Evolutionary conservation across 1,140 invertebrate species (phyloP).

Genomic region (Calephelis nemesis): DNA sequence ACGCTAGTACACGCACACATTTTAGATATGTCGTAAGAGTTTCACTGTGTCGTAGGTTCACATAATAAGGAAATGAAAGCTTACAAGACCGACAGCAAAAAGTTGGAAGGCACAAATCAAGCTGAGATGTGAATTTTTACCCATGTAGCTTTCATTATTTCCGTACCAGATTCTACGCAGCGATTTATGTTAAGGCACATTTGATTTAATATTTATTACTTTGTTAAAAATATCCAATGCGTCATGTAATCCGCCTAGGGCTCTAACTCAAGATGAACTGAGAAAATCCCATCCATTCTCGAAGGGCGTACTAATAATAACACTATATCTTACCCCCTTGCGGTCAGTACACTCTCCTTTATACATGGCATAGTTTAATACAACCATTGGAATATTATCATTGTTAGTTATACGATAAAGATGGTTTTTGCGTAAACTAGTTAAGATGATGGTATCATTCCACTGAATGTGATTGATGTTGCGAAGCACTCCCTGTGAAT

Average conservation of each 20-base stretch:
- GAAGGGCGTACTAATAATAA: constrained; percentile 38
- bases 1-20: too few species aligned
- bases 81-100: too few species aligned
- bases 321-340: constrained; percentile 39
- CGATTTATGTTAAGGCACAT: too few species aligned
- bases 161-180: too few species aligned
- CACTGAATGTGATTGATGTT: constrained; percentile 9
- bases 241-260: constrained; percentile 11
- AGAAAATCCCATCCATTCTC: constrained; percentile 35
- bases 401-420: neutral
- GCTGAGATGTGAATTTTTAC: too few species aligned
- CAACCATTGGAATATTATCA: neutral
- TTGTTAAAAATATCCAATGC: constrained; percentile 8
- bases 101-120: too few species aligned
- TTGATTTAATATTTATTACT: neutral
- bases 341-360: constrained; percentile 30
- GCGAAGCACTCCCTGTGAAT: constrained; percentile 31
- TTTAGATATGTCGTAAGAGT: too few species aligned
- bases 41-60: too few species aligned
- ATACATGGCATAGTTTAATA: constrained; percentile 22
- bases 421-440: neutral
- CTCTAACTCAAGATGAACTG: constrained; percentile 18
- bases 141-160: too few species aligned
- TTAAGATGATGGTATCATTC: constrained; percentile 2
- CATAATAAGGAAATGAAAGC: too few species aligned